These are phyloP conservation scores for Noctua janthina DNA, from an alignment of 2,888 invertebrate species.

Conservation along the genomic window DNA sequence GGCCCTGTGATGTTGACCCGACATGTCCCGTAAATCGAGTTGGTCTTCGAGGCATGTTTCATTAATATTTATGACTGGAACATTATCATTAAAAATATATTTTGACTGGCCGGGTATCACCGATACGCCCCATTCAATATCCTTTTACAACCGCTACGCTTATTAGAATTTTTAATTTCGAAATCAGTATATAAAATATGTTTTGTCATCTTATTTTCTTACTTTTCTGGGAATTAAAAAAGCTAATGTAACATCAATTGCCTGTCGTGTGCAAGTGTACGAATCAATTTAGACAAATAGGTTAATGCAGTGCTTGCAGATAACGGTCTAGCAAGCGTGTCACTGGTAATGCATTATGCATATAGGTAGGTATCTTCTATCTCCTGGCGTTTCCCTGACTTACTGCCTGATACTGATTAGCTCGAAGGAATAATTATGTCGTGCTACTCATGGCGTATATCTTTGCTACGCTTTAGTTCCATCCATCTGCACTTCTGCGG, in stretches of 20 bases:
- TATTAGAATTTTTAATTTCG: conserved; percentile 58
- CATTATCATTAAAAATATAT: conserved; percentile 87
- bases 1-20: conserved; percentile 73
- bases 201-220: conserved; percentile 31
- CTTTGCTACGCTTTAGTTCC: not conserved
- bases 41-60: conserved; percentile 80
- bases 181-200: conserved; percentile 45
- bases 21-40: conserved; percentile 76
- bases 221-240: conserved; percentile 11
- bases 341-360: conserved; percentile 61
- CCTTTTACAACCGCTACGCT: conserved; percentile 70
- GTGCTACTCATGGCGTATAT: not conserved
- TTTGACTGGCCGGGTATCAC: conserved; percentile 80
- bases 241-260: conserved; percentile 20
- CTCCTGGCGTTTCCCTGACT: conserved; percentile 31
- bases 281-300: conserved; percentile 41
- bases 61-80: conserved; percentile 88
- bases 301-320: conserved; percentile 52
- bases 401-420: conserved; percentile 38
- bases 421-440: conserved; percentile 32
- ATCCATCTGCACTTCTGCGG: not conserved
- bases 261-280: conserved; percentile 39
- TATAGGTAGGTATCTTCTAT: conserved; percentile 45
- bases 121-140: conserved; percentile 75
- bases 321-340: conserved; percentile 55